phyloP scores from a whole-genome alignment of 23 tunicate species.

The Ascidia mentula region DNA sequence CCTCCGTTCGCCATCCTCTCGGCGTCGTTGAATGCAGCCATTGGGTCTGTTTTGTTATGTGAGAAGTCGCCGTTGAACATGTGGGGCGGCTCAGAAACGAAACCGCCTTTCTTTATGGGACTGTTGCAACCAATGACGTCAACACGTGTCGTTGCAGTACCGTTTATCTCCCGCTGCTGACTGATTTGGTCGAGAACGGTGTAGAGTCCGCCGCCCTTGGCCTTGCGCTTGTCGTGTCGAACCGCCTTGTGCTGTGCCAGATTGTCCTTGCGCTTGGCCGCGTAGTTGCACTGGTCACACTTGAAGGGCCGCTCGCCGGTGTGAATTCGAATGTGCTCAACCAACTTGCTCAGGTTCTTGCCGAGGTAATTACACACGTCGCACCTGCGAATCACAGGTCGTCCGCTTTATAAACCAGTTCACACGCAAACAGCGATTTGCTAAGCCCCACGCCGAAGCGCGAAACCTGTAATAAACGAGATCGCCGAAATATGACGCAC shows the following conservation, averaged over 20 bases:
- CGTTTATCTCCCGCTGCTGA: slow-evolving; percentile 1
- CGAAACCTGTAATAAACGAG: background rate
- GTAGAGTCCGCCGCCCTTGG: slow-evolving; percentile 36
- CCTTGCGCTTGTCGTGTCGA: slow-evolving; percentile 75
- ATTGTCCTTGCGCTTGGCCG: slow-evolving; percentile 94
- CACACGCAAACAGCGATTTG: background rate
- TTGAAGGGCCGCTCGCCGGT: slow-evolving; percentile 97
- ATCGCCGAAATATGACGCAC: background rate
- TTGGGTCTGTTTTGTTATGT: background rate
- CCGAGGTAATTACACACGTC: slow-evolving; percentile 85
- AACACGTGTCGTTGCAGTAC: background rate
- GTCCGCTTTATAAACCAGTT: background rate
- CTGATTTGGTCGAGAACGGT: slow-evolving; percentile 27
- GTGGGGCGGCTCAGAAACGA: background rate
- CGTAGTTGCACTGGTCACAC: slow-evolving; percentile 95
- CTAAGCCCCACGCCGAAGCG: background rate
- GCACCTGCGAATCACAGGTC: slow-evolving; percentile 51
- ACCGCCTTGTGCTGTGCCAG: slow-evolving; percentile 91
- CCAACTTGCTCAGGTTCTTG: slow-evolving; percentile 89
- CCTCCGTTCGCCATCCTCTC: background rate
- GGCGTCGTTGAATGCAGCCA: background rate
- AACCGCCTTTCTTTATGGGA: background rate
- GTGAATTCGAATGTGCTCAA: slow-evolving; percentile 95
- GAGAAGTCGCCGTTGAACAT: background rate
- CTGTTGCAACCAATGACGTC: background rate